Conservation (phyloP, 2,113 vertebrate species). For the Pantherophis guttatus region DNA sequence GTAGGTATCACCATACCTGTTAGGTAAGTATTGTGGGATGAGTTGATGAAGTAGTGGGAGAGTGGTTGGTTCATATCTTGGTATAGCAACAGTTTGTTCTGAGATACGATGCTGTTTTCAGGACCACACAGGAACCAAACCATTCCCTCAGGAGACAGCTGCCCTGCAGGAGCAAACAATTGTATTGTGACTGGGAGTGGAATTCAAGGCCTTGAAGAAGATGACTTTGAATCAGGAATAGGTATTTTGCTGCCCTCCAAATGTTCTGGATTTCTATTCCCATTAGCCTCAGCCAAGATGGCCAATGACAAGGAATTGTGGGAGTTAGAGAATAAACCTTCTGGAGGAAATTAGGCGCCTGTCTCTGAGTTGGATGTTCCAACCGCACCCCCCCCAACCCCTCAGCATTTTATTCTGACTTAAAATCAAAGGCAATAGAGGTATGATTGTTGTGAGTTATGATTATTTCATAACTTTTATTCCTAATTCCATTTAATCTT, state of each 20-base stretch:
- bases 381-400: too few relatives aligned
- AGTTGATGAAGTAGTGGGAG: constrained; percentile 94
- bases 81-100: constrained; percentile 81
- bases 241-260: background rate
- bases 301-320: background rate
- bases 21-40: constrained; percentile 97
- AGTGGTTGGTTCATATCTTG: constrained; percentile 93
- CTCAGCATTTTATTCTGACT: background rate
- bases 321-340: background rate
- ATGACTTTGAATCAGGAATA: background rate
- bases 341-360: background rate
- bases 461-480: background rate
- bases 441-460: background rate
- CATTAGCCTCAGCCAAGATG: background rate
- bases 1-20: constrained; percentile 73
- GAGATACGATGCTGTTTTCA: constrained; percentile 82
- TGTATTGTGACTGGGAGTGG: background rate
- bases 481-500: background rate
- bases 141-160: constrained; percentile 91
- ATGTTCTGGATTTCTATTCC: background rate
- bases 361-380: background rate
- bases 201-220: accelerated
- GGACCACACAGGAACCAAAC: constrained; percentile 88
- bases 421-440: background rate
- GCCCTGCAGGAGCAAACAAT: constrained; percentile 68